phyloP scores from a whole-genome alignment of 2,888 invertebrate species.

The Apantesis nais region DNA sequence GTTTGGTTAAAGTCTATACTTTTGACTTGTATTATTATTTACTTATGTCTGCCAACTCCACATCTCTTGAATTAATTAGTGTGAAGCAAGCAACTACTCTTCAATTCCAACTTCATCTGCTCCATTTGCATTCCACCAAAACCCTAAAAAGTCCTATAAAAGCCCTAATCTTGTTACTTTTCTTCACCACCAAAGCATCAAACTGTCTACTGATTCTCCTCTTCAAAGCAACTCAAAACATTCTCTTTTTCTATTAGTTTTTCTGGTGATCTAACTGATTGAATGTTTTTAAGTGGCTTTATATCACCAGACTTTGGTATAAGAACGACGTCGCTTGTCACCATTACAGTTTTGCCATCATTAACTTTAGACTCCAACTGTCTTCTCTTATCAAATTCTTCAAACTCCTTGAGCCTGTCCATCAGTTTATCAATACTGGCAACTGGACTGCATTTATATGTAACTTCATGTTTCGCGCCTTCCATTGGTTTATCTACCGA shows the following conservation, averaged over 20 bases:
- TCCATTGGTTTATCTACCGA: conserved; percentile 72
- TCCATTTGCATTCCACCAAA: no score
- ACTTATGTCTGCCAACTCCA: no score
- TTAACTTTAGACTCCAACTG: conserved; percentile 72
- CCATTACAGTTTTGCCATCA: conserved; percentile 77
- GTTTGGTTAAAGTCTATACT: no score
- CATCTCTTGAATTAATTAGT: no score
- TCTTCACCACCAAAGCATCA: no score
- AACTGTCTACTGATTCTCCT: no score
- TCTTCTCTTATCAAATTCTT: conserved; percentile 80
- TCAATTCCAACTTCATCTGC: no score
- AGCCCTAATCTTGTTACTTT: no score
- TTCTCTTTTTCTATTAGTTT: conserved; percentile 78
- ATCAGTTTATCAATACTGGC: conserved; percentile 82
- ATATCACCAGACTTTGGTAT: conserved; percentile 81
- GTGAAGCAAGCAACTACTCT: no score
- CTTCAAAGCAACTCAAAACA: conserved; percentile 81
- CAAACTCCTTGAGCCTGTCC: conserved; percentile 82
- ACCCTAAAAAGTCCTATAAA: no score
- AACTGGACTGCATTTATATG: conserved; percentile 71
- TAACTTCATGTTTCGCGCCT: conserved; percentile 64
- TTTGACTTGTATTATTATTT: no score
- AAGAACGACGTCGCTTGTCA: conserved; percentile 79
- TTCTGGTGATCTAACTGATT: conserved; percentile 77
- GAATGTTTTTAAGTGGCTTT: conserved; percentile 78